These are phyloP conservation scores for Leguminivora glycinivorella DNA, from an alignment of 1,140 invertebrate genomes.

Conservation along the genomic window DNA sequence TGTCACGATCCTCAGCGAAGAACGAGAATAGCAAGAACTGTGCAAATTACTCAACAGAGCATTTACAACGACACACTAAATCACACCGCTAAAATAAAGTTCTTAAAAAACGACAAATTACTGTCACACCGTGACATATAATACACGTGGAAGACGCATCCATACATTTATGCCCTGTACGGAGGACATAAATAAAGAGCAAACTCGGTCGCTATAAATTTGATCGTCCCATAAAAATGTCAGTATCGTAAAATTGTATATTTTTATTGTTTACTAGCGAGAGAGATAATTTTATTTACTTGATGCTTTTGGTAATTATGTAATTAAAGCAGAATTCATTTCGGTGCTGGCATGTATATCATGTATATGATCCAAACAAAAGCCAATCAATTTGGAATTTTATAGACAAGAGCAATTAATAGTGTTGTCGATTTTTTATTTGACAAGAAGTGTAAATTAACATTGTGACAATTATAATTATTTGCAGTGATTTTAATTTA, in stretches of 20 bases:
- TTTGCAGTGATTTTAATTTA: too few relatives aligned
- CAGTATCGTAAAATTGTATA: constrained; percentile 21
- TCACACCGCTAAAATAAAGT: constrained; percentile 14
- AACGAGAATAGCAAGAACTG: neutral
- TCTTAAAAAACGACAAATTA: constrained; percentile 28
- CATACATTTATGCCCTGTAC: constrained; percentile 3
- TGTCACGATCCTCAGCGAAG: too few relatives aligned
- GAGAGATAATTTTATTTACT: constrained; percentile 4
- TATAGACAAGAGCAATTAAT: too few relatives aligned
- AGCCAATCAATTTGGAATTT: too few relatives aligned
- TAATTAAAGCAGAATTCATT: neutral
- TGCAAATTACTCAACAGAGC: constrained; percentile 15
- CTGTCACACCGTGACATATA: constrained; percentile 15
- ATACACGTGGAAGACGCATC: constrained; percentile 10
- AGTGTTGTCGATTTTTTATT: too few relatives aligned
- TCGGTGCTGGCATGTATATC: too few relatives aligned
- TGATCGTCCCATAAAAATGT: constrained; percentile 23
- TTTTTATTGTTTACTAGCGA: constrained; percentile 23
- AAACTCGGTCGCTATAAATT: constrained; percentile 22
- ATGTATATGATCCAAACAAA: too few relatives aligned
- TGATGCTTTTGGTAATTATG: too few relatives aligned
- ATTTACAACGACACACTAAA: constrained; percentile 12
- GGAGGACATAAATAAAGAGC: constrained; percentile 25
- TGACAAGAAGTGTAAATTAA: too few relatives aligned
- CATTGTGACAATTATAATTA: too few relatives aligned